Percentiles rank a stretch among this genome's conserved stretches.
These are phyloP conservation scores for Parascotia fuliginaria DNA, from an alignment of 2,888 invertebrate species.

Conservation along the genomic window DNA sequence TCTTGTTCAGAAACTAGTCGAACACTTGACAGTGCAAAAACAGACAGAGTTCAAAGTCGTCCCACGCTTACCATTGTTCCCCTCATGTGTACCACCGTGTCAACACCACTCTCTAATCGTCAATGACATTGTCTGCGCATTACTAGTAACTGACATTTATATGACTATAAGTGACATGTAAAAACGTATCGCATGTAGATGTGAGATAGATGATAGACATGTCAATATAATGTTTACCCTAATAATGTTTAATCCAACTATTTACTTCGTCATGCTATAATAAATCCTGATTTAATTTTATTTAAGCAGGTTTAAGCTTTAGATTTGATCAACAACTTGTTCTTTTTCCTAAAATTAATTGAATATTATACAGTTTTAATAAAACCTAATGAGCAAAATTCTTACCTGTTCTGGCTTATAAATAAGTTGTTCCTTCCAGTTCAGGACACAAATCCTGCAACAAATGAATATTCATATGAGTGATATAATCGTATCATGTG, in stretches of 20 bases:
- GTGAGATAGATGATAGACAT: neutral
- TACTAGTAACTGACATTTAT: conserved; percentile 17
- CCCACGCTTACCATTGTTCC: conserved; percentile 64
- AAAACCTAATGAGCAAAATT: too few species aligned
- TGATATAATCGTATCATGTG: conserved; percentile 22
- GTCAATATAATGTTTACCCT: neutral
- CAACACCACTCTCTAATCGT: conserved; percentile 39
- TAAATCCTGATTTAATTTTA: too few species aligned
- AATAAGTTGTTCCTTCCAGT: conserved; percentile 29
- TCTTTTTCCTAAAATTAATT: too few species aligned
- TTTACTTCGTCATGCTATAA: too few species aligned
- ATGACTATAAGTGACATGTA: conserved; percentile 3
- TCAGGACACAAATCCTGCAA: conserved; percentile 57
- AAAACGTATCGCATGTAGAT: neutral
- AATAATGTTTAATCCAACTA: neutral
- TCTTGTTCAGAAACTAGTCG: conserved; percentile 47
- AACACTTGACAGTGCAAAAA: conserved; percentile 62
- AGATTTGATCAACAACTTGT: too few species aligned
- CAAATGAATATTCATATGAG: conserved; percentile 40
- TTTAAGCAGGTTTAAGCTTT: too few species aligned
- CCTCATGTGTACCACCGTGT: conserved; percentile 50
- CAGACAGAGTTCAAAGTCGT: conserved; percentile 67
- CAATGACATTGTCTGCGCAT: conserved; percentile 9
- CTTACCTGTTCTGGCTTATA: conserved; percentile 45
- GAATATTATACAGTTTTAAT: too few species aligned